phyloP scores from a whole-genome alignment of 1,140 invertebrate genomes.

The Eubasilissa regina region DNA sequence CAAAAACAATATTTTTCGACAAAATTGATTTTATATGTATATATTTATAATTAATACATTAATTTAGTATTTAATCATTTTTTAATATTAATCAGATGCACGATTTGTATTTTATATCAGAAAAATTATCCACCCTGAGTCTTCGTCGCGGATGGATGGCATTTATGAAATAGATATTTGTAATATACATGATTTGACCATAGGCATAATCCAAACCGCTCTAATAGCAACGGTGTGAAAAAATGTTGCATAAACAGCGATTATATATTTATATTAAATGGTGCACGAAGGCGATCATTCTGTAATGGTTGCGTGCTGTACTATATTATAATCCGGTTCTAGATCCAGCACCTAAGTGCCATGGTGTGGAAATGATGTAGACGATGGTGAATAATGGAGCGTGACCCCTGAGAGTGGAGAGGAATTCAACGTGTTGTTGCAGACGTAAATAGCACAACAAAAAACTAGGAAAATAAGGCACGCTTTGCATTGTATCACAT shows the following conservation, averaged over 20 bases:
- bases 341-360: neutral
- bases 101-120: too few species aligned
- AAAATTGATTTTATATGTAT: too few species aligned
- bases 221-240: conserved; percentile 8
- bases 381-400: neutral
- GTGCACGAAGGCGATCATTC: conserved; percentile 13
- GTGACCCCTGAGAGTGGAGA: neutral
- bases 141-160: neutral
- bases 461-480: too few species aligned
- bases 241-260: conserved; percentile 27
- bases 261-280: conserved; percentile 6
- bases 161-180: neutral
- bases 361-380: neutral
- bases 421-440: neutral
- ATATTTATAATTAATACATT: too few species aligned
- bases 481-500: too few species aligned
- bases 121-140: too few species aligned
- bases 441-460: too few species aligned
- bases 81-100: too few species aligned
- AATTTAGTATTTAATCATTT: too few species aligned
- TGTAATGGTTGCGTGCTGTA: conserved; percentile 15
- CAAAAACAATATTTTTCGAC: too few species aligned
- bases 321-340: conserved; percentile 26
- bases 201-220: neutral
- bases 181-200: neutral